These are phyloP conservation scores for Julus scandinavius DNA, from an alignment of 2,888 invertebrate species.

Conservation along the genomic window DNA sequence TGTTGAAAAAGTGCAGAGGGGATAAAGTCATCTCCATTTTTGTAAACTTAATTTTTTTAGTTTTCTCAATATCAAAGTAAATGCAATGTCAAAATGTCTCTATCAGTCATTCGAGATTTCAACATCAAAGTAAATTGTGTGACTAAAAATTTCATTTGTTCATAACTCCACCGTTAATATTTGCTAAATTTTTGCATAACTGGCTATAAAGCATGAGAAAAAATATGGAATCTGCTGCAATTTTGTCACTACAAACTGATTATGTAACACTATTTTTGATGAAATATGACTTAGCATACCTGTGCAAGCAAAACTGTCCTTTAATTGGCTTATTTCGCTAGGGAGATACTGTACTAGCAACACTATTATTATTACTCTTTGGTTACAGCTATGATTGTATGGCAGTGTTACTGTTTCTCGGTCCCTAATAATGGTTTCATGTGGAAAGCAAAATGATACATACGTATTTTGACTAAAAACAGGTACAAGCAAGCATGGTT, in stretches of 20 bases:
- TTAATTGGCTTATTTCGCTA: neutral
- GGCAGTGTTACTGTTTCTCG: neutral
- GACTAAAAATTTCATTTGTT: too few relatives aligned
- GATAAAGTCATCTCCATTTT: too few relatives aligned
- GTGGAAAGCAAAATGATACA: neutral
- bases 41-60: too few relatives aligned
- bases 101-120: too few relatives aligned
- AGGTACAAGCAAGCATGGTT: neutral
- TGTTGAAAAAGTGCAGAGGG: too few relatives aligned
- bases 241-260: neutral
- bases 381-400: conserved; percentile 23
- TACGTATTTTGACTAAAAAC: neutral
- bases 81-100: too few relatives aligned
- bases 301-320: neutral
- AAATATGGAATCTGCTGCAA: neutral
- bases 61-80: too few relatives aligned
- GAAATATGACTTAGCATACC: neutral
- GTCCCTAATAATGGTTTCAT: neutral
- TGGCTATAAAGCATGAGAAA: too few relatives aligned
- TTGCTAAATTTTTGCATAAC: too few relatives aligned
- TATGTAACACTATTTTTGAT: neutral
- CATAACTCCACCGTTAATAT: too few relatives aligned
- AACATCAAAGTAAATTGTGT: too few relatives aligned
- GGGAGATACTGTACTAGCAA: neutral
- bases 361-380: neutral